Evolutionary conservation across 2,888 invertebrate species (phyloP).

Genomic region (Drosophila stalkeri): DNA sequence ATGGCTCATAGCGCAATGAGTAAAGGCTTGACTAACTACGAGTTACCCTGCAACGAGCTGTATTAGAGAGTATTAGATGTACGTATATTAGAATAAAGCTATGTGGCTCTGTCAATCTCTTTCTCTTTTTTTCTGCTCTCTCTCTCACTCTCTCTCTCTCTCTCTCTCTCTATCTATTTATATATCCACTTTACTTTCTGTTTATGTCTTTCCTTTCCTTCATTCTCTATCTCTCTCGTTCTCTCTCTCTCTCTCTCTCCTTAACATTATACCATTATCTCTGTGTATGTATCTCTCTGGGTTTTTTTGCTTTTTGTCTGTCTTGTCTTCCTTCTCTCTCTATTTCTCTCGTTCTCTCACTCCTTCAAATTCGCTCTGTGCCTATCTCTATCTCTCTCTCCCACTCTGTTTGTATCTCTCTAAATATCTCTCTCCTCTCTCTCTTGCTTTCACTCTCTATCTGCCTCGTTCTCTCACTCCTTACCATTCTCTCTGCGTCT

Average conservation of each 20-base stretch:
- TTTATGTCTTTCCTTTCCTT: neutral
- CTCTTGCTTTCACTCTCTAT: no score
- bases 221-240: neutral
- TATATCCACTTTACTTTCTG: no score
- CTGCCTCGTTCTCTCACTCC: no score
- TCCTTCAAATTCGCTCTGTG: neutral
- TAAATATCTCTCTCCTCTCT: neutral
- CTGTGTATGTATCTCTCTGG: no score
- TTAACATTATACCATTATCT: no score
- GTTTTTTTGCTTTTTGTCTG: no score
- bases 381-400: neutral
- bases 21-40: neutral
- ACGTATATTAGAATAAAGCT: no score
- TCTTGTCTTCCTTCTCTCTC: no score
- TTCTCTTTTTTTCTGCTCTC: neutral
- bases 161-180: neutral
- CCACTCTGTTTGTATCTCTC: no score
- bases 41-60: neutral
- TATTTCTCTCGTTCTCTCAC: neutral
- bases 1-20: slow-evolving; percentile 4
- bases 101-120: neutral
- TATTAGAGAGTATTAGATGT: no score
- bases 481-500: no score
- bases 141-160: neutral
- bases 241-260: neutral